Conservation (phyloP, 2,113 vertebrate genomes). For the Eulacestoma nigropectus region DNA sequence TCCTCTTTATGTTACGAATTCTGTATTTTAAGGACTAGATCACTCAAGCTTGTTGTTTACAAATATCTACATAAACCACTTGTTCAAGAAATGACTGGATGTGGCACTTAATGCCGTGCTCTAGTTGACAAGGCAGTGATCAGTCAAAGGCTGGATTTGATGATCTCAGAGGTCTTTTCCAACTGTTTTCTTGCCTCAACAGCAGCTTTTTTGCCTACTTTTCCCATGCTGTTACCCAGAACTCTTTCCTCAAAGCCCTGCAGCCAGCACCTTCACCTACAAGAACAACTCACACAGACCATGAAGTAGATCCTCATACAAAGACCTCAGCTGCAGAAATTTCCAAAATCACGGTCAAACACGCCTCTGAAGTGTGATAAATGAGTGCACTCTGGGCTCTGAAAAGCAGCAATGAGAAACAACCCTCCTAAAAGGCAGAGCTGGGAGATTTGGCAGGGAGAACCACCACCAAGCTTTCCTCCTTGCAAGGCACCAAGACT, state of each 20-base stretch:
- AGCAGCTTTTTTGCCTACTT: not conserved
- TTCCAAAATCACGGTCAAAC: not conserved
- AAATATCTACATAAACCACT: not conserved
- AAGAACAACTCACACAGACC: not conserved
- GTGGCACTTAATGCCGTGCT: not conserved
- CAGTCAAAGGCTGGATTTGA: not conserved
- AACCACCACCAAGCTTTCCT: not conserved
- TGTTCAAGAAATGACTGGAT: fast-evolving
- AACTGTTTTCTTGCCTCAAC: not conserved
- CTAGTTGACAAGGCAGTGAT: not conserved
- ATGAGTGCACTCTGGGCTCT: not conserved
- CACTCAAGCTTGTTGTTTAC: not conserved
- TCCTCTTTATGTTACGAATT: not conserved
- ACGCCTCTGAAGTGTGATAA: not conserved
- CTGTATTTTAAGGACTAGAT: not conserved
- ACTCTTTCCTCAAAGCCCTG: not conserved
- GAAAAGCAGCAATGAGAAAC: not conserved
- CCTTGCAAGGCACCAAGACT: not conserved
- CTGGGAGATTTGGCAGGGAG: not conserved
- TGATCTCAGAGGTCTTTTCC: not conserved
- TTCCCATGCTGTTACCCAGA: not conserved
- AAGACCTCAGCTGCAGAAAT: not conserved
- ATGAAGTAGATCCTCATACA: fast-evolving
- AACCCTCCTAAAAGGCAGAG: not conserved
- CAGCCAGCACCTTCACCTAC: not conserved